phyloP scores from a whole-genome alignment of 2,113 vertebrate genomes.

The Sinocyclocheilus maitianheensis region DNA sequence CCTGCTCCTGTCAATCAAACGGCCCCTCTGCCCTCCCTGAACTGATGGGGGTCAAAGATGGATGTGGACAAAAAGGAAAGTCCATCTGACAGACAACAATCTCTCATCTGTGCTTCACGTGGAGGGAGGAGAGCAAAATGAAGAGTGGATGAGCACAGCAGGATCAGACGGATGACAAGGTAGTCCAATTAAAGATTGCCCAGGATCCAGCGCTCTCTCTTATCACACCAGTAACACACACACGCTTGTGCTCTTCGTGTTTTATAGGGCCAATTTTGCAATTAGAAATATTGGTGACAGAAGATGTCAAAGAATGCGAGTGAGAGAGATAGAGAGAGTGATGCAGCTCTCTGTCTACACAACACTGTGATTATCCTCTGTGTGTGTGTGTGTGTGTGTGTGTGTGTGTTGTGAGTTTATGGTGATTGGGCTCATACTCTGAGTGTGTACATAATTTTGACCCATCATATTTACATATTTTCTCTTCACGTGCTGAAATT shows the following conservation, averaged over 20 bases:
- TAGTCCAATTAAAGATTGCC: slow-evolving; percentile 36
- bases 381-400: not conserved
- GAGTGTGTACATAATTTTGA: slow-evolving; percentile 13
- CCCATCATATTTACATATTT: slow-evolving; percentile 30
- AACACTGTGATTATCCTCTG: not conserved
- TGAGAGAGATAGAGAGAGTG: not conserved
- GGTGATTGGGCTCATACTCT: not conserved
- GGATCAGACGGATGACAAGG: slow-evolving; percentile 27
- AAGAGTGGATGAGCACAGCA: slow-evolving; percentile 17
- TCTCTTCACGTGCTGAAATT: not conserved
- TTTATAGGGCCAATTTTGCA: slow-evolving; percentile 50
- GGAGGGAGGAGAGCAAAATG: slow-evolving; percentile 7
- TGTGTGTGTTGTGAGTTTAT: not conserved
- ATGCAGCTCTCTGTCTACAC: slow-evolving; percentile 23
- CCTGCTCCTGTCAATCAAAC: slow-evolving; percentile 47
- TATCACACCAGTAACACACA: not conserved
- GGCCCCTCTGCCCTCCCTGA: not conserved
- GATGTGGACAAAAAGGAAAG: not conserved
- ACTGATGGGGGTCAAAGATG: slow-evolving; percentile 41
- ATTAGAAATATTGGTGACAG: slow-evolving; percentile 57
- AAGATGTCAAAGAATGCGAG: slow-evolving; percentile 47
- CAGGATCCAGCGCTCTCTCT: slow-evolving; percentile 19
- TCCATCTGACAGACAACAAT: slow-evolving; percentile 35
- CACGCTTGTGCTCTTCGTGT: not conserved
- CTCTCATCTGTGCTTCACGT: slow-evolving; percentile 17